Evolutionary conservation across 2,113 vertebrate species (phyloP).

Genomic region (Lycocorax pyrrhopterus): DNA sequence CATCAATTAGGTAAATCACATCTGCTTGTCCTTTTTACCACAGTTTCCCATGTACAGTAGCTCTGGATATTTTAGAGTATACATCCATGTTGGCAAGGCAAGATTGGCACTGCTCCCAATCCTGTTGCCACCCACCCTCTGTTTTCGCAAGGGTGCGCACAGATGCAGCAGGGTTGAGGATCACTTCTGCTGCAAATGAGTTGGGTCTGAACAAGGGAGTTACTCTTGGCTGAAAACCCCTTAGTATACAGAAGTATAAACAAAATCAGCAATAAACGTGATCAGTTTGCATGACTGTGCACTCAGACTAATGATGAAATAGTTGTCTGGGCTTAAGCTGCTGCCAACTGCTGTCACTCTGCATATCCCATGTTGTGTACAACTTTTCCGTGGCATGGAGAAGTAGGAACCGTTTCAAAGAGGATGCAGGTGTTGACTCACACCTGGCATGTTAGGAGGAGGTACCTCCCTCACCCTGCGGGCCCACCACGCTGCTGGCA

Average conservation of each 20-base stretch:
- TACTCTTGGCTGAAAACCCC: constrained; percentile 57
- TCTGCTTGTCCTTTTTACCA: constrained; percentile 61
- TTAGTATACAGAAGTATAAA: constrained; percentile 29
- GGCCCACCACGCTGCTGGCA: neutral
- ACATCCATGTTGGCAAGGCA: constrained; percentile 23
- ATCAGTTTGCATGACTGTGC: constrained; percentile 41
- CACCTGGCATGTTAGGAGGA: neutral
- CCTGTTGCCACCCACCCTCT: constrained; percentile 41
- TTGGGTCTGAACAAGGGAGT: constrained; percentile 51
- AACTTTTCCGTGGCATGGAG: neutral
- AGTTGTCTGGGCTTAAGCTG: constrained; percentile 9
- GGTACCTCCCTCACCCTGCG: neutral
- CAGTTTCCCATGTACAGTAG: neutral
- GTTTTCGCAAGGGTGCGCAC: neutral
- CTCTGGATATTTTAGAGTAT: constrained; percentile 39
- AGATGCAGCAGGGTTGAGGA: constrained; percentile 51
- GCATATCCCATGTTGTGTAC: neutral
- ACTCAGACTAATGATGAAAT: constrained; percentile 40
- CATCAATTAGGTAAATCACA: constrained; percentile 62
- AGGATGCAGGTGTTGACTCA: constrained; percentile 32
- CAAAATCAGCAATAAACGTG: constrained; percentile 59
- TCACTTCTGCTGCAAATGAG: constrained; percentile 60
- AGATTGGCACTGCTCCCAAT: constrained; percentile 41
- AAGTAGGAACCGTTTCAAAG: neutral
- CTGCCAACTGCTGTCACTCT: constrained; percentile 42